Evolutionary conservation across 1,140 invertebrate species (phyloP).

Genomic region (Meteorus sp.): DNA sequence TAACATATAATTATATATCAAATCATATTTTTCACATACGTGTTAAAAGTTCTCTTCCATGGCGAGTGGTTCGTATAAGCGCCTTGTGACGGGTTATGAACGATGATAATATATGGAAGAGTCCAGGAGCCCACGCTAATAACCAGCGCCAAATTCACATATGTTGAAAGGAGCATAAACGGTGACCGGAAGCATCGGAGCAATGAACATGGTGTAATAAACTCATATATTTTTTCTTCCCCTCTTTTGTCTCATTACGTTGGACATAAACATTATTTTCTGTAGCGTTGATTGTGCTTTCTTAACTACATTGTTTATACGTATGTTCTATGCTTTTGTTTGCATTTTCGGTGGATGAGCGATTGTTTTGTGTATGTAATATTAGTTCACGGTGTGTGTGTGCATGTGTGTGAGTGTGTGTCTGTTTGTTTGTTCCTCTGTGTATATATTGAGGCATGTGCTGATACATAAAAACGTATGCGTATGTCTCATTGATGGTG

Average conservation of each 20-base stretch:
- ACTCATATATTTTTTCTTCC: background rate
- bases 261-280: background rate
- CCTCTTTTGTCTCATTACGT: background rate
- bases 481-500: no score
- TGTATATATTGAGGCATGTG: no score
- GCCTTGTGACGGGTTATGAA: conserved; percentile 20
- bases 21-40: background rate
- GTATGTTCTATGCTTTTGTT: background rate
- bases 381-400: background rate
- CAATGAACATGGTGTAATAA: background rate
- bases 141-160: conserved; percentile 8
- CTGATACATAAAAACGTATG: no score
- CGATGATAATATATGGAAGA: conserved; percentile 24
- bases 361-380: background rate
- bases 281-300: conserved; percentile 2
- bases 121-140: conserved; percentile 17
- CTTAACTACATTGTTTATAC: no score
- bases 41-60: background rate
- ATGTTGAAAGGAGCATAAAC: conserved; percentile 21
- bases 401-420: background rate
- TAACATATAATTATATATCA: background rate
- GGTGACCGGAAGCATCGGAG: conserved; percentile 25
- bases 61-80: conserved; percentile 18
- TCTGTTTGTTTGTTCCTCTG: background rate
- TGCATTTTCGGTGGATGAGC: background rate